Evolutionary conservation across 2,113 vertebrate genomes (phyloP), one percentile per base, ranked within the genome.

Genomic region (Notarius quadriscutis): DNA sequence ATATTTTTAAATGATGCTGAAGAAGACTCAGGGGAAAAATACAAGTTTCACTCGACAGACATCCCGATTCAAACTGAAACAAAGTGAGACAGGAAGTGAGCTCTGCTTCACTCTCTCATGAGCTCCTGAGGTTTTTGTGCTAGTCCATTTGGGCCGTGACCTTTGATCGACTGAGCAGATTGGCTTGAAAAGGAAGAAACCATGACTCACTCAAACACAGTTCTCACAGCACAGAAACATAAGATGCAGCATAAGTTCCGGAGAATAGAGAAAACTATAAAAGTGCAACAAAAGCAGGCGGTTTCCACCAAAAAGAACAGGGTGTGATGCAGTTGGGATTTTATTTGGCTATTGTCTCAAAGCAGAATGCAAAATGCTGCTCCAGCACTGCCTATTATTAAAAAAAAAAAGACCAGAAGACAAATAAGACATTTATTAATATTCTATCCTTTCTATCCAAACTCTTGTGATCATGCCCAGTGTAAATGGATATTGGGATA

Each of bases 151-250:
- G 81, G 58, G 67, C 77, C 51, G 27, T 84, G 75, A 87, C 86
- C 88, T 89, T 69, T 87, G 9, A 63, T 30, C 81, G 82, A 75
- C 34, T 53, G 81, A 85, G 88, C 86, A 84, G 75, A 74, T 48
- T 20, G 30, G 12, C 51, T 71, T 22, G 1, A 50, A 75, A 84
- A 88, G 84, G 87, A 84, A 84, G 75, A 84, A 34, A 65, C 63
- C 11, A 67, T 84, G 74, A 84, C 82, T 84, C 63, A 84, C n/a
- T 57, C 77, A 71, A 41, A 25, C 60, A 30, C 50, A 11, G 22
- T 85, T 87, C 86, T 87, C 86, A 81, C 55, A 82, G 85, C 48
- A 48, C 51, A 60, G 78, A 48, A 57, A 58, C 78, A 81, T 67
- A 63, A 81, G 84, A 30, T 30, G 6, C 51, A 34, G 41, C 41